Base-by-base conservation (phyloP, 1,140 invertebrate genomes). In the Episyrphus balteatus region DNA sequence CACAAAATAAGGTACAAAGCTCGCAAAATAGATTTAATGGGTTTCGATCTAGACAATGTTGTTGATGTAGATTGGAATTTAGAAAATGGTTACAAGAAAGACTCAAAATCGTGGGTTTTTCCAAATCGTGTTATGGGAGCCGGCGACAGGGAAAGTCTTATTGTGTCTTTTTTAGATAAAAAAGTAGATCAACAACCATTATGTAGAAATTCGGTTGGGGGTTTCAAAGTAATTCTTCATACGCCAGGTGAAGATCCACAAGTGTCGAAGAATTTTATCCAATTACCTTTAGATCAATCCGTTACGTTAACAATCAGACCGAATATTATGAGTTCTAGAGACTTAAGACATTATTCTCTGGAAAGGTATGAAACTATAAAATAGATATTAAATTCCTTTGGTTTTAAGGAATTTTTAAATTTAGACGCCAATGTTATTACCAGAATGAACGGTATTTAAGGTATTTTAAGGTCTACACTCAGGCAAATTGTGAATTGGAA, bases 121-220 rank as follows among this genome's bases (percentile, higher is more conserved):
- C 76, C 75, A 0, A 59, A 66, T 50, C 55, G 76, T 37, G 75
- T 74, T 12, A 51, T 76, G 62, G 79, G 76, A 3, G 74, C 77
- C n/a, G 81, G 81, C 17, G 68, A 72, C 8, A 73, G 73, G 56
- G 74, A 77, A 39, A 80, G 80, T 13, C 58, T 83, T 3, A 72
- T 71, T 31, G 63, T 83, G 48, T 60, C 81, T 13, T 52, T 83
- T 45, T 70, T 70, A 49, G 73, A 75, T 6, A 72, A 72, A 34
- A 61, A 73, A 47, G 53, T 70, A 1, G 78, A 83, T 57, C 62
- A 80, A 34, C 80, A 83, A 62, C 80, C 78, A 53, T 61, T 82
- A 42, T 83, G 81, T 47, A 72, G 73, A 47, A 80, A 80, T 6
- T 78, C 80, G 1, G 79, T 82, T 9, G 79, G 81, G 69, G 81